Conservation (phyloP, 2,797 vertebrate species). For the Danio jaintianensis region DNA sequence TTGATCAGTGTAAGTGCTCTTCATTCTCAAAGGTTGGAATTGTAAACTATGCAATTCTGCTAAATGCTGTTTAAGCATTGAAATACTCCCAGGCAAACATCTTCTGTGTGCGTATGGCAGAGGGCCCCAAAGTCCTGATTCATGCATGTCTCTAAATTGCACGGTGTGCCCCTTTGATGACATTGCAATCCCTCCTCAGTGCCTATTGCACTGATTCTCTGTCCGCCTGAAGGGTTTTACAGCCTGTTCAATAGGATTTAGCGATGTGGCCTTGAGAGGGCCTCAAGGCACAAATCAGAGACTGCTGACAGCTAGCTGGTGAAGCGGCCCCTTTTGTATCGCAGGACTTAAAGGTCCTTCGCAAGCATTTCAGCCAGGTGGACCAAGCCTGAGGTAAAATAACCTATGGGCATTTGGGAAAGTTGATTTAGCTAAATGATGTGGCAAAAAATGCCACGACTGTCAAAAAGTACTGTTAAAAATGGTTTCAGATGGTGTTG, state of each 20-base stretch:
- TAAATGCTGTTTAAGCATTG: constrained; percentile 44
- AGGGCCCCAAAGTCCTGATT: constrained; percentile 52
- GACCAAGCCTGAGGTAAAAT: constrained; percentile 13
- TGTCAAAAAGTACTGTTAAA: not conserved
- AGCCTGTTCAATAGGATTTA: constrained; percentile 61
- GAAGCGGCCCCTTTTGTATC: constrained; percentile 37
- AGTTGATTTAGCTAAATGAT: not conserved
- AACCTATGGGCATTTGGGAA: constrained; percentile 28
- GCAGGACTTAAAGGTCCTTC: constrained; percentile 31
- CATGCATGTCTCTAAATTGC: constrained; percentile 53
- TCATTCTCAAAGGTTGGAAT: constrained; percentile 19
- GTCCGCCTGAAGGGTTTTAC: constrained; percentile 63
- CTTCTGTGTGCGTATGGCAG: constrained; percentile 28
- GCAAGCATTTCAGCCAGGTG: constrained; percentile 11
- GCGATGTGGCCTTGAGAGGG: constrained; percentile 59
- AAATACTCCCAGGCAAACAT: constrained; percentile 14
- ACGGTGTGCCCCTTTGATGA: constrained; percentile 56
- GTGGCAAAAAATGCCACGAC: not conserved
- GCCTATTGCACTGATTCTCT: constrained; percentile 51
- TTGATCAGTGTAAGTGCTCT: constrained; percentile 28
- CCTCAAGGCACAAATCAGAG: constrained; percentile 64
- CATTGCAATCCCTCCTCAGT: constrained; percentile 59
- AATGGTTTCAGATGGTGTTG: not conserved
- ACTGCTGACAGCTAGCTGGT: constrained; percentile 43
- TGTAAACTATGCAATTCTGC: constrained; percentile 34